A percentile compares a stretch with the other conserved stretches of the same genome.
phyloP scores from a whole-genome alignment of 92 coral and sea anemone species.

The Phenganax stokvisi region DNA sequence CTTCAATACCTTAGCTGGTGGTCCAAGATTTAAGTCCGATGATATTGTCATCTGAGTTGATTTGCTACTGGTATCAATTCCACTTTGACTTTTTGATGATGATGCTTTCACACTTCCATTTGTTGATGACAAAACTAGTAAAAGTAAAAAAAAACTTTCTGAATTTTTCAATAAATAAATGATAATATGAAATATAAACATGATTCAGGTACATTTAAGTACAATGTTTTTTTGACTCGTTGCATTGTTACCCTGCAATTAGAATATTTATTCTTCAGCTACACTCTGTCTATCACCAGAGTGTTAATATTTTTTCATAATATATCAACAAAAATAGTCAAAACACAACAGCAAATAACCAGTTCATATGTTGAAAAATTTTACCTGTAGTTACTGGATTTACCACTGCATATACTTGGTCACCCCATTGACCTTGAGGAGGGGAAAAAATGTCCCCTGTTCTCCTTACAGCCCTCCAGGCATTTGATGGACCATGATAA shows the following conservation, averaged over 20 bases:
- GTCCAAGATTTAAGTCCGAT: constrained; percentile 10
- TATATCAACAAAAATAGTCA: too few relatives aligned
- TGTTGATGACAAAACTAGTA: neutral
- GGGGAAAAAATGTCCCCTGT: constrained; percentile 61
- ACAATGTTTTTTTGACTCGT: too few relatives aligned
- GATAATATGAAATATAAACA: too few relatives aligned
- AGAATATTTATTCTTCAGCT: too few relatives aligned
- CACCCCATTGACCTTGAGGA: neutral
- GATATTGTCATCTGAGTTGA: constrained; percentile 15
- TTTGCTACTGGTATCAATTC: neutral
- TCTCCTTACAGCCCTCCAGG: constrained; percentile 76
- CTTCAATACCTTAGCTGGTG: constrained; percentile 12
- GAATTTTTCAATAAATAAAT: neutral
- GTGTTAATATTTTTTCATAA: too few relatives aligned
- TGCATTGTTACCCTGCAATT: too few relatives aligned
- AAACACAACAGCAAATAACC: neutral
- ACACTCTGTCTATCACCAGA: too few relatives aligned
- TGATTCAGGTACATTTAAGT: too few relatives aligned
- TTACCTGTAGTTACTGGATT: neutral
- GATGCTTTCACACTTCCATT: neutral
- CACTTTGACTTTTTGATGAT: neutral
- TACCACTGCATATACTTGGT: constrained; percentile 1
- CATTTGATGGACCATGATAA: constrained; percentile 63
- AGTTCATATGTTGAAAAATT: neutral
- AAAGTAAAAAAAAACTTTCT: neutral